Evolutionary conservation across 2,888 invertebrate genomes (phyloP).

Genomic region (Tethea ocularis): DNA sequence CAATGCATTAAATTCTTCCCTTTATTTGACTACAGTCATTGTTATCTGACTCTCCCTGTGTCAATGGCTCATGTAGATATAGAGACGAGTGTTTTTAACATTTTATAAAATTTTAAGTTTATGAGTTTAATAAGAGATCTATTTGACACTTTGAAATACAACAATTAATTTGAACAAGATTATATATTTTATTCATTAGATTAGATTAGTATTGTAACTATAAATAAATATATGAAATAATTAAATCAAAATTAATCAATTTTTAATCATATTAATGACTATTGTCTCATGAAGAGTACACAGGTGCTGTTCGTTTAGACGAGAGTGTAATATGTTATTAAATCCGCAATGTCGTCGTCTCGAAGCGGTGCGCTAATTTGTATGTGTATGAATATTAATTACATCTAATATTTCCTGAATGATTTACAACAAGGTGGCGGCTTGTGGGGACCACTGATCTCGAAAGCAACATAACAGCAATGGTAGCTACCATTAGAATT

Average conservation of each 20-base stretch:
- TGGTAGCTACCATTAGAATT: background rate
- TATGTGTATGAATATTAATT: conserved; percentile 11
- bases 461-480: background rate
- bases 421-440: background rate
- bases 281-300: background rate
- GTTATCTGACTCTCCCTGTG: background rate
- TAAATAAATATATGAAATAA: too few species aligned
- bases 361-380: conserved; percentile 4
- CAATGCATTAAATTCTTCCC: background rate
- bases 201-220: too few species aligned
- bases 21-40: background rate
- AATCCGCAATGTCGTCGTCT: background rate
- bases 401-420: conserved; percentile 10
- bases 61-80: background rate
- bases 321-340: background rate
- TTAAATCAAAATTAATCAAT: too few species aligned
- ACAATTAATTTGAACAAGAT: too few species aligned
- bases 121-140: too few species aligned
- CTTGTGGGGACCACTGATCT: conserved; percentile 1
- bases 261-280: background rate
- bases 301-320: background rate
- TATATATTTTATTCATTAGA: too few species aligned
- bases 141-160: too few species aligned
- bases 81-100: background rate
- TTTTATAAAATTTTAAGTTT: too few species aligned